Base-by-base conservation (phyloP, 2,888 invertebrate species). In the Drosophila monieri region DNA sequence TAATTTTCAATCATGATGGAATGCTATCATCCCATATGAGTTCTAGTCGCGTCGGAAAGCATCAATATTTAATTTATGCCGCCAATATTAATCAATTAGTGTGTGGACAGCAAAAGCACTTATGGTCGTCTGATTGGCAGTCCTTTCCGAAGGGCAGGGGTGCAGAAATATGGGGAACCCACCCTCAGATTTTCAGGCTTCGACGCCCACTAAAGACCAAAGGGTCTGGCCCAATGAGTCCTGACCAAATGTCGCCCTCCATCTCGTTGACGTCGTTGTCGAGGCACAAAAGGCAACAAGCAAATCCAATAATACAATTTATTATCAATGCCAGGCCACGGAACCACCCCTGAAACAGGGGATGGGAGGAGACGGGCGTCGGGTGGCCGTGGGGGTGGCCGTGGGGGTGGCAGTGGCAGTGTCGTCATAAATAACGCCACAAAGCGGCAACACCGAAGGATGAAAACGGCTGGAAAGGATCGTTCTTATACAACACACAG, bases 241-340 rank as follows among this genome's bases (percentile, higher is more conserved):
- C 54, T 61, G 69, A 30, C 60, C 80, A 77, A 74, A 61, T 74
- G 75, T 68, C 54, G 65, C 66, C 55, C 62, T 62, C 43, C 64
- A 18, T 35, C 49, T 21, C 66, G 14, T 37, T 27, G 35, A 15
- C 56, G 46, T 21, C 35, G 41, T 43, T 71, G 72, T 46, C 46
- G 72, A 27, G 56, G 53, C 68, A 69, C 54, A 69, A 77, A 69
- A 67, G 78, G 76, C 79, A 80, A 78, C 85, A 76, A 78, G 72
- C 78, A 81, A 81, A 87, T 81, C 78, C 81, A 87, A 81, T 81
- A 81, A 85, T 67, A 74, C 66, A 87, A 81, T 87, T 87, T 87
- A 87, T 78, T 80, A 69, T 73, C 81, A 80, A 85, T 70, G 74
- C 39, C 70, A 64, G 74, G 52, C 46, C 71, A 41, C 55, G 72